phyloP scores from a whole-genome alignment of 2,888 invertebrate genomes.

The Horisme vitalbata region DNA sequence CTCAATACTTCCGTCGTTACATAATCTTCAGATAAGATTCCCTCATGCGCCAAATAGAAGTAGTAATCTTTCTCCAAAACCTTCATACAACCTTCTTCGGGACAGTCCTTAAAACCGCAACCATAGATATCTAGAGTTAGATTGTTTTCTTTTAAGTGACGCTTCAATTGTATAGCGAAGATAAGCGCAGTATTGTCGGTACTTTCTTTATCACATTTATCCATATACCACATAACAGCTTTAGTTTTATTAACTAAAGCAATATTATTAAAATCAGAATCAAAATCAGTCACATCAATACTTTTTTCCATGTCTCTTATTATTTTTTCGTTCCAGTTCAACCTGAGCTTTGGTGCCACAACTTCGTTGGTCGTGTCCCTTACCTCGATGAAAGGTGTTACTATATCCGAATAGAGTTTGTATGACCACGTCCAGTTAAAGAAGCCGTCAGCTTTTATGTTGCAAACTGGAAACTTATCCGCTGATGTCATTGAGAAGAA shows the following conservation, averaged over 20 bases:
- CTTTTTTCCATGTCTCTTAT: not conserved
- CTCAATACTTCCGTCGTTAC: conserved; percentile 61
- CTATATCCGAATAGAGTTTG: conserved; percentile 64
- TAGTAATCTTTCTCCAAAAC: conserved; percentile 55
- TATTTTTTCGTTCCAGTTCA: conserved; percentile 41
- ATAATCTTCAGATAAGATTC: conserved; percentile 56
- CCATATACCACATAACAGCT: conserved; percentile 44
- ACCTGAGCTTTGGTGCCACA: conserved; percentile 52
- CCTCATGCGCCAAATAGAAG: conserved; percentile 63
- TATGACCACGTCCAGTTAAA: conserved; percentile 78
- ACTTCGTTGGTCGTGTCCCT: conserved; percentile 45
- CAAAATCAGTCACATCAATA: not conserved
- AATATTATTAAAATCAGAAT: not conserved
- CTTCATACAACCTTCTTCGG: conserved; percentile 44
- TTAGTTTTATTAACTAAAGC: conserved; percentile 37
- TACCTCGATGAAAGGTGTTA: conserved; percentile 63
- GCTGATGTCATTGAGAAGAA: conserved; percentile 59
- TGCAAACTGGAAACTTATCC: conserved; percentile 53
- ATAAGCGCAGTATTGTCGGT: conserved; percentile 31
- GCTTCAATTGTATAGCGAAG: conserved; percentile 55
- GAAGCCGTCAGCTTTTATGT: conserved; percentile 49
- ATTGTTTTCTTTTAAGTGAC: conserved; percentile 56
- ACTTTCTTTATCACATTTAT: conserved; percentile 40
- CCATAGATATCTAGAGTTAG: conserved; percentile 76
- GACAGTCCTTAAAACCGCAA: conserved; percentile 51